Conservation (phyloP, 2,888 invertebrate species). For the Gandaritis pyraliata region DNA sequence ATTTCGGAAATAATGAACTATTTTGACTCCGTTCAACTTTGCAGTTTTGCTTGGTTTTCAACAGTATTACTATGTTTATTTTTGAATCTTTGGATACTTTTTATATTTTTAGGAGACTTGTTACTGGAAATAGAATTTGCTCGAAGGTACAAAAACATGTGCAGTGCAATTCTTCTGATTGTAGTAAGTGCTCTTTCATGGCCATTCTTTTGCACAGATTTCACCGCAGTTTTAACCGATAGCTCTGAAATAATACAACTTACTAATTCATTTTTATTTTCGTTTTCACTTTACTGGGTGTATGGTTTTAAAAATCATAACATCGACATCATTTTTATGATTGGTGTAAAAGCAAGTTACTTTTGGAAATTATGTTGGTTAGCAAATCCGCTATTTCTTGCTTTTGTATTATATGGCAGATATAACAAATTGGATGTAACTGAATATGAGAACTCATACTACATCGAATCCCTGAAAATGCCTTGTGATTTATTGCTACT, state of each 20-base stretch:
- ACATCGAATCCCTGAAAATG: slow-evolving; percentile 45
- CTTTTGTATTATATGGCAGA: slow-evolving; percentile 50
- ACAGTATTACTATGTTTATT: slow-evolving; percentile 60
- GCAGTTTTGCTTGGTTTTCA: slow-evolving; percentile 71
- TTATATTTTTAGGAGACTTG: slow-evolving; percentile 59
- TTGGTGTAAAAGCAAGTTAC: slow-evolving; percentile 71
- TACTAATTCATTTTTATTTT: slow-evolving; percentile 61
- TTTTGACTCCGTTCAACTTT: slow-evolving; percentile 61
- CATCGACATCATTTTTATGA: slow-evolving; percentile 76
- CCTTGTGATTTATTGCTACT: slow-evolving; percentile 52
- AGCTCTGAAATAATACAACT: slow-evolving; percentile 64
- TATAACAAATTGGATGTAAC: slow-evolving; percentile 43
- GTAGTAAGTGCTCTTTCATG: slow-evolving; percentile 54
- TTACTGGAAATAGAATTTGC: slow-evolving; percentile 47
- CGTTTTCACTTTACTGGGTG: slow-evolving; percentile 70
- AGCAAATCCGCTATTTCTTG: slow-evolving; percentile 62
- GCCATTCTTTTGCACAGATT: slow-evolving; percentile 71
- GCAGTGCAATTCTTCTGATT: slow-evolving; percentile 49
- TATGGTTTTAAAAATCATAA: slow-evolving; percentile 70
- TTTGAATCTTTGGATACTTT: slow-evolving; percentile 63
- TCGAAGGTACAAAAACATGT: slow-evolving; percentile 49
- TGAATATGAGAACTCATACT: slow-evolving; percentile 50
- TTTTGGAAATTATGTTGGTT: slow-evolving; percentile 71
- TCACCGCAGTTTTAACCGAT: slow-evolving; percentile 59
- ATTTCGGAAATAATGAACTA: slow-evolving; percentile 69